Evolutionary conservation across 2,888 invertebrate genomes (phyloP), one percentile per base, ranked within the genome.

Genomic region (Caenorhabditis sp.): DNA sequence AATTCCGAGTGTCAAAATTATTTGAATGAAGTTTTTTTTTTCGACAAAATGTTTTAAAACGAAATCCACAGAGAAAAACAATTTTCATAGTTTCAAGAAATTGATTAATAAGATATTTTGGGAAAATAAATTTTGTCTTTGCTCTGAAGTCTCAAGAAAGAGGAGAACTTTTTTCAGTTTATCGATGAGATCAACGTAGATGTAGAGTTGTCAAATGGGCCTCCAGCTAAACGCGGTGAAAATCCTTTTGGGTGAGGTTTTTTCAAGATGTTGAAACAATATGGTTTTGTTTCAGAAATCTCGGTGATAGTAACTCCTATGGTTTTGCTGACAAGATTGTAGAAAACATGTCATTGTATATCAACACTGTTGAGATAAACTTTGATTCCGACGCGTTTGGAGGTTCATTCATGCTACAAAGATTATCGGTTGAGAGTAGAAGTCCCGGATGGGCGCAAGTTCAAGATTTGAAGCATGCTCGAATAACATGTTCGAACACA

Each of bases 351-450:
- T 95, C 94, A 55, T 92, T 99, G 79, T 92, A 93, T 88, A 95
- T 99, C 80, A 97, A 97, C 89, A 94, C 94, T 67, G 95, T 97
- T 69, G 93, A 93, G 88, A 92, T 99, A 85, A 93, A 93, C 85
- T 97, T 99, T 90, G 93, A 92, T 84, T 96, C 97, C 89, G 93
- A 94, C 83, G 94, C 95, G 65, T 99, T 99, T 90, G 93, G 93
- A 84, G 95, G 97, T 74, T 94, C 94, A 85, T 93, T 99, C 88
- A 95, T 95, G 95, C 92, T 99, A 89, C 93, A 95, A 59, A 92
- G 95, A 85, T 94, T 99, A 85, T 91, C 93, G 53, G 93, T 99
- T 1, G 95, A 96, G 89, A 97, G 97, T 27, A 93, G 94, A 87
- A 94, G 94, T 59, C 95, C 97, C 0, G 92, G 92, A 75, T 99